Evolutionary conservation across 2,888 invertebrate species (phyloP).

Genomic region (Gryllus longicercus): DNA sequence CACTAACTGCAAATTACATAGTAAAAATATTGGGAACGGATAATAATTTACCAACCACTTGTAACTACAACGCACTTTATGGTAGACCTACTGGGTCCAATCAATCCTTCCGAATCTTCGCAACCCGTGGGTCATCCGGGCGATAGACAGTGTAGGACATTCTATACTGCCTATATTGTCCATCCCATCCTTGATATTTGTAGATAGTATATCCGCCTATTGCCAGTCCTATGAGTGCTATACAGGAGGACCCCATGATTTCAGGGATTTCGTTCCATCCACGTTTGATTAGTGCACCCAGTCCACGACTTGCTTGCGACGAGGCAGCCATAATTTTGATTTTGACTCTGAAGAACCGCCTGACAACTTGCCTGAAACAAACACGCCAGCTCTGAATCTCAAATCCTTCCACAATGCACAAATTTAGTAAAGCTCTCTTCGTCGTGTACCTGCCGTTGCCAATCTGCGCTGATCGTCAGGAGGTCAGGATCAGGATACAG

Average conservation of each 20-base stretch:
- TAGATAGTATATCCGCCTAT: slow-evolving; percentile 51
- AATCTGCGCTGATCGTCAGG: too few species aligned
- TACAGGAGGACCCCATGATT: slow-evolving; percentile 57
- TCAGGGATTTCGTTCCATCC: slow-evolving; percentile 71
- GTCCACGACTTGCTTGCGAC: slow-evolving; percentile 31
- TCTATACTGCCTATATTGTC: slow-evolving; percentile 66
- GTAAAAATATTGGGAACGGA: too few species aligned
- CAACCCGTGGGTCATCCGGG: slow-evolving; percentile 63
- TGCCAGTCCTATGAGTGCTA: slow-evolving; percentile 58
- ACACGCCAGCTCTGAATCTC: too few species aligned
- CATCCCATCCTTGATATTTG: slow-evolving; percentile 57
- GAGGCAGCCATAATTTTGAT: neutral
- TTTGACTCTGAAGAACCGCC: too few species aligned
- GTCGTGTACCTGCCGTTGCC: too few species aligned
- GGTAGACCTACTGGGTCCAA: slow-evolving; percentile 26
- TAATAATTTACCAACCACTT: too few species aligned
- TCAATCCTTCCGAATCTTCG: slow-evolving; percentile 56
- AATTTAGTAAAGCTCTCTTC: too few species aligned
- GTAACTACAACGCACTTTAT: too few species aligned
- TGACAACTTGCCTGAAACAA: too few species aligned
- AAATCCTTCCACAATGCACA: too few species aligned
- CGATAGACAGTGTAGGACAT: slow-evolving; percentile 59
- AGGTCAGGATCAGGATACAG: too few species aligned
- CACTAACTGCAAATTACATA: too few species aligned
- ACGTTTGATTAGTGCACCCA: slow-evolving; percentile 46